These are phyloP conservation scores for Ypsolopha sequella DNA, from an alignment of 2,888 invertebrate genomes.

Conservation along the genomic window DNA sequence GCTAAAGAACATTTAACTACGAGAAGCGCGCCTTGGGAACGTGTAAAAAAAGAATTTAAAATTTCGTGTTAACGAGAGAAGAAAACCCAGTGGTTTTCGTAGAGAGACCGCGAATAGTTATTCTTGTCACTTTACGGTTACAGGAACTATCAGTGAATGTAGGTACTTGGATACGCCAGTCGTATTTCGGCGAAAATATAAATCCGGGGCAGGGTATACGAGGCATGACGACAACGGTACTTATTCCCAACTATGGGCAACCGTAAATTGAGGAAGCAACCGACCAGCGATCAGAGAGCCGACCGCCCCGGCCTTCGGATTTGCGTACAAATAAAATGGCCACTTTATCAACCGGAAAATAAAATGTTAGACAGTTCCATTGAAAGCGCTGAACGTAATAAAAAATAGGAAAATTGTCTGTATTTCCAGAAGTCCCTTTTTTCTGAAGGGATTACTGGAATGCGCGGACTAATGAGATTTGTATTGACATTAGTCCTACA, in stretches of 20 bases:
- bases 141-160: slow-evolving; percentile 4
- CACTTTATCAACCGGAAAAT: slow-evolving; percentile 49
- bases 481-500: background rate
- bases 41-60: background rate
- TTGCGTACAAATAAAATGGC: slow-evolving; percentile 58
- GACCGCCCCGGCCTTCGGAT: slow-evolving; percentile 33
- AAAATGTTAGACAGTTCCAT: slow-evolving; percentile 4
- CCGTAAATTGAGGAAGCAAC: slow-evolving; percentile 56
- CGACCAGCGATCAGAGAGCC: slow-evolving; percentile 31
- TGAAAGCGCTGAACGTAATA: background rate
- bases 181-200: slow-evolving; percentile 42
- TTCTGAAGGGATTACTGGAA: background rate
- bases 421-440: background rate
- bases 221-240: slow-evolving; percentile 56
- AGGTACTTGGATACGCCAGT: slow-evolving; percentile 5
- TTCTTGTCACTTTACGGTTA: background rate
- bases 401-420: background rate
- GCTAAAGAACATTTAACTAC: background rate
- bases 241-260: slow-evolving; percentile 44
- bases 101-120: background rate
- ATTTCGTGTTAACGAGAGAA: background rate
- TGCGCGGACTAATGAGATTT: slow-evolving; percentile 1
- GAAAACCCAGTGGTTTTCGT: background rate
- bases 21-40: background rate
- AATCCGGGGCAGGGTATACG: slow-evolving; percentile 49